These are phyloP conservation scores for Acleris sparsana DNA, from an alignment of 2,888 invertebrate genomes.

Conservation along the genomic window DNA sequence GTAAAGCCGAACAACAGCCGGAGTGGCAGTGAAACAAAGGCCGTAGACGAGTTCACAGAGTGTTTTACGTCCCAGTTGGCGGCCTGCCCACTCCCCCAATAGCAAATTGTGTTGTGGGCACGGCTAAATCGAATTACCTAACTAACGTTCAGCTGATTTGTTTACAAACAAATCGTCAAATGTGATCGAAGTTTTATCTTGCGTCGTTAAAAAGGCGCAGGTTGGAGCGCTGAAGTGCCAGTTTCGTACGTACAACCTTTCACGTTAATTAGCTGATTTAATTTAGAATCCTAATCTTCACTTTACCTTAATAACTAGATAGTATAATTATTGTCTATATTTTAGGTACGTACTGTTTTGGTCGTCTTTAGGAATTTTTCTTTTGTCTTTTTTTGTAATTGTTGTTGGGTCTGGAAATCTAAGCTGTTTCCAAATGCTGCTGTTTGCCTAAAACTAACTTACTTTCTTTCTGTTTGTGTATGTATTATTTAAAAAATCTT, in stretches of 20 bases:
- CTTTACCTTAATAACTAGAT: too few relatives aligned
- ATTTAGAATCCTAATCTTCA: too few relatives aligned
- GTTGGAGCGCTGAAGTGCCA: not conserved
- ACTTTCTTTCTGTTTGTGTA: not conserved
- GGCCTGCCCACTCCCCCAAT: slow-evolving; percentile 22
- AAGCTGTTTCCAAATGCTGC: too few relatives aligned
- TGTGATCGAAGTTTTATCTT: slow-evolving; percentile 8
- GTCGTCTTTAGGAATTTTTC: too few relatives aligned
- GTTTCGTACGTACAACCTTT: not conserved
- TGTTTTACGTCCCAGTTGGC: slow-evolving; percentile 20
- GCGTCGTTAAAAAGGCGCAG: not conserved
- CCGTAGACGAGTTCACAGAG: slow-evolving; percentile 14
- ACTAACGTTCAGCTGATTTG: slow-evolving; percentile 27
- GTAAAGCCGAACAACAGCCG: slow-evolving; percentile 7
- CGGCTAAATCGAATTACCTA: slow-evolving; percentile 25
- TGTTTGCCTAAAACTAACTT: too few relatives aligned
- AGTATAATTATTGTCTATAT: too few relatives aligned
- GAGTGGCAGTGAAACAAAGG: slow-evolving; percentile 25
- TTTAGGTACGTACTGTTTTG: too few relatives aligned
- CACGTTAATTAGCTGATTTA: too few relatives aligned
- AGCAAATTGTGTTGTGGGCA: slow-evolving; percentile 21
- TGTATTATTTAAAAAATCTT: not conserved
- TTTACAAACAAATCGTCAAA: slow-evolving; percentile 30
- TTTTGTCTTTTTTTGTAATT: too few relatives aligned
- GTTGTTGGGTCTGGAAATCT: too few relatives aligned